Evolutionary conservation across 2,888 invertebrate species (phyloP), one percentile per base, ranked within the genome.

Genomic region (Frankliniella fusca): DNA sequence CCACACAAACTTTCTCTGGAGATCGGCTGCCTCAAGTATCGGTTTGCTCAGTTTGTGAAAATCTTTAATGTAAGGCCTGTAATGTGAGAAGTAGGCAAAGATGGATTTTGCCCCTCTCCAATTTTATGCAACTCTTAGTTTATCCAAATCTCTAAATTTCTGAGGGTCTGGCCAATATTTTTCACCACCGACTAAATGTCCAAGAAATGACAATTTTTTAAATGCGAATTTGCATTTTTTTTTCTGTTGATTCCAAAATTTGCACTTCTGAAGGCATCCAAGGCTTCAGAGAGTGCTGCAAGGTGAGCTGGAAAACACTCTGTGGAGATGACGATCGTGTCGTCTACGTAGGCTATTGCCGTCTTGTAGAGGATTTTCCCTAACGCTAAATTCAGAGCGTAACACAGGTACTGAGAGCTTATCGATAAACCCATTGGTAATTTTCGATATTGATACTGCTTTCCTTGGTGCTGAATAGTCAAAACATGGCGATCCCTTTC

Each of bases 161-260:
- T 11, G 7, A 11, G 65, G 65, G 20, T 65, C 65, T 18, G 65
- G 65, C 7, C 7, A 65, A 20, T 65, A 65, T 65, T 20, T 7
- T 18, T 65, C 65, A 7, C 65, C 65, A 65, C 20, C 20, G 7
- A 65, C 65, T 20, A 65, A 20, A 20, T 65, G 20, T 18, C 65
- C 65, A 11, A 65, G 20, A 20, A 65, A 65, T 10, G 65, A 65
- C 7, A 65, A 18, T 65, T 18, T 20, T 20, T 10, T 20, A 20
- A 65, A 65, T 65, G 65, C 65, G 20, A 65, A 65, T 65, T 65
- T 65, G 65, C 65, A 65, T n/a, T n/a, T 65, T 65, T 65, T 20
- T 65, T 65, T 20, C 65, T 65, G 65, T 65, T 65, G 7, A 65
- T 11, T 20, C 65, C 65, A 65, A 65, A 65, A 20, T 65, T 65